A percentile compares a stretch with the other conserved stretches of the same genome.
Conservation (phyloP, 2,888 invertebrate genomes). For the Aspidiotus destructor region DNA sequence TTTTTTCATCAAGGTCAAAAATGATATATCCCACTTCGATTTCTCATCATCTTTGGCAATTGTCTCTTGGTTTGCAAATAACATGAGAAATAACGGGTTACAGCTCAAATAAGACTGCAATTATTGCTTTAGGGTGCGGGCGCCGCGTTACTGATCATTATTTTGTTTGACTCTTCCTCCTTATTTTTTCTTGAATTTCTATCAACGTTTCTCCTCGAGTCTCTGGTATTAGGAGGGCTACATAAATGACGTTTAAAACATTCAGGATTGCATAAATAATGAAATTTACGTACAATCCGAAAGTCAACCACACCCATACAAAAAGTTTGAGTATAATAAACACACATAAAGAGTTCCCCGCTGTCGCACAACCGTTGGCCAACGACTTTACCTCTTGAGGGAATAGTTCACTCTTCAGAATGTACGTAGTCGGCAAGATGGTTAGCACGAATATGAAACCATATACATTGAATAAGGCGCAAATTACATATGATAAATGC, state of each 20-base stretch:
- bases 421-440: not conserved
- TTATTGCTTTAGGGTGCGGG: too few relatives aligned
- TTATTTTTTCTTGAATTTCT: slow-evolving; percentile 8
- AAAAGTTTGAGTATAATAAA: slow-evolving; percentile 13
- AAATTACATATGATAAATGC: slow-evolving; percentile 15
- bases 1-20: too few relatives aligned
- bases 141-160: too few relatives aligned
- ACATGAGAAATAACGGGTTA: too few relatives aligned
- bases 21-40: too few relatives aligned
- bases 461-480: not conserved
- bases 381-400: slow-evolving; percentile 10
- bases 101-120: too few relatives aligned
- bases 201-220: slow-evolving; percentile 11
- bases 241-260: not conserved
- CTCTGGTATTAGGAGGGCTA: slow-evolving; percentile 12
- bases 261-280: not conserved
- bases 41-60: too few relatives aligned
- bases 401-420: slow-evolving; percentile 17
- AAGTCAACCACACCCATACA: not conserved
- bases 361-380: not conserved
- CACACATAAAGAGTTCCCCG: not conserved
- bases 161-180: too few relatives aligned
- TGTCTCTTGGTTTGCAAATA: too few relatives aligned
- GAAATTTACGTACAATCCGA: slow-evolving; percentile 14
- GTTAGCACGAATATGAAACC: slow-evolving; percentile 3